A percentile compares a stretch with the other conserved stretches of the same genome.
These are phyloP conservation scores for Eremobia ochroleuca DNA, from an alignment of 2,888 invertebrate genomes.

Conservation along the genomic window DNA sequence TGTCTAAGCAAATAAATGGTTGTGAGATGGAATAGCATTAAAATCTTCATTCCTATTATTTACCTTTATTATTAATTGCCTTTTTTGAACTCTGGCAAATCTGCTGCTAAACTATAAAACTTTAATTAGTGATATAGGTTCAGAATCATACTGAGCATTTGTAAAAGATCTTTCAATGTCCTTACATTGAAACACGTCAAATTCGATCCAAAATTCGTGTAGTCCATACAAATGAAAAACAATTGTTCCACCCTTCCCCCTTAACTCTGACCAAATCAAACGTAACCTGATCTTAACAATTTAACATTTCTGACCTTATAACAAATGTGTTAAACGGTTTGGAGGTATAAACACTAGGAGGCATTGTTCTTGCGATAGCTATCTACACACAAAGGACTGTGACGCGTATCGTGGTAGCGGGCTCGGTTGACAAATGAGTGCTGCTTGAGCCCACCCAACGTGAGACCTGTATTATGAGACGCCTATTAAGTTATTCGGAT, in stretches of 20 bases:
- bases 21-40: background rate
- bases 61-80: no score
- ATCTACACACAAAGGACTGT: slow-evolving; percentile 79
- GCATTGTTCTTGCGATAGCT: slow-evolving; percentile 84
- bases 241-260: slow-evolving; percentile 1
- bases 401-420: slow-evolving; percentile 86
- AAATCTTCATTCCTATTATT: background rate
- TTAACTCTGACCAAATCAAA: slow-evolving; percentile 59
- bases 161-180: background rate
- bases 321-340: slow-evolving; percentile 88
- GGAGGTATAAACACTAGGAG: slow-evolving; percentile 82
- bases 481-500: slow-evolving; percentile 64
- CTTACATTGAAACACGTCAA: background rate
- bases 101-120: background rate
- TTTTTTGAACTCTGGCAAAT: background rate
- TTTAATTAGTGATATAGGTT: background rate
- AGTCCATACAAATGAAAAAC: slow-evolving; percentile 8
- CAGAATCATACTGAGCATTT: background rate
- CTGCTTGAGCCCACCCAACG: slow-evolving; percentile 82
- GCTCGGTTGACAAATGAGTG: slow-evolving; percentile 84
- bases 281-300: slow-evolving; percentile 73
- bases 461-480: slow-evolving; percentile 70
- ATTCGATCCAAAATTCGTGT: background rate
- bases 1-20: background rate
- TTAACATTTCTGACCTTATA: slow-evolving; percentile 71